phyloP scores from a whole-genome alignment of 2,888 invertebrate genomes.

The Crepidodera aurea region DNA sequence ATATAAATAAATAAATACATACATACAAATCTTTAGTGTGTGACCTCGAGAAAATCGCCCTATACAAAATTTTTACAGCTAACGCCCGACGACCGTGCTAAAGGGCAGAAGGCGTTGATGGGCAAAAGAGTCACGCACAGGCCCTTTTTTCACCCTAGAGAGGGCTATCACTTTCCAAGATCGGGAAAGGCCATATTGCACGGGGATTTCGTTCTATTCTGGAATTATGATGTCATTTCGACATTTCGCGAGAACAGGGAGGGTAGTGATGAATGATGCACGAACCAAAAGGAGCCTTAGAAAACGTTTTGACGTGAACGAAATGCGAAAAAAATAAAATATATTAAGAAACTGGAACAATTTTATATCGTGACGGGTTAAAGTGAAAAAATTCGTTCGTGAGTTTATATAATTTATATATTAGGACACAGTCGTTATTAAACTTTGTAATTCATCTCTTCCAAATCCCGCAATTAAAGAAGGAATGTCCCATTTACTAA shows the following conservation, averaged over 20 bases:
- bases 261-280: conserved; percentile 27
- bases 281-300: not conserved
- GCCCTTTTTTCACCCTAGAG: conserved; percentile 36
- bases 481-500: too few species aligned
- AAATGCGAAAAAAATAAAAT: conserved; percentile 8
- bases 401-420: too few species aligned
- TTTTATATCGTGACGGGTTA: not conserved
- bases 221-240: conserved; percentile 32
- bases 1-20: too few species aligned
- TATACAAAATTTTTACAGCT: too few species aligned
- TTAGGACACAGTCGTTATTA: too few species aligned
- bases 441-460: too few species aligned
- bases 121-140: conserved; percentile 37
- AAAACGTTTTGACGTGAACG: not conserved
- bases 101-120: conserved; percentile 7
- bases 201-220: conserved; percentile 34
- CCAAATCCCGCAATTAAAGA: too few species aligned
- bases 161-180: conserved; percentile 41
- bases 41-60: too few species aligned
- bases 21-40: too few species aligned
- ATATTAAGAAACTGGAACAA: not conserved
- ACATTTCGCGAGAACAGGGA: conserved; percentile 10
- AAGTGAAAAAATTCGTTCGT: not conserved
- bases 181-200: conserved; percentile 43
- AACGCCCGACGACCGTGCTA: not conserved